Evolutionary conservation across 35 echinoderm and acorn worm genomes (phyloP).

Genomic region (Lytechinus pictus): DNA sequence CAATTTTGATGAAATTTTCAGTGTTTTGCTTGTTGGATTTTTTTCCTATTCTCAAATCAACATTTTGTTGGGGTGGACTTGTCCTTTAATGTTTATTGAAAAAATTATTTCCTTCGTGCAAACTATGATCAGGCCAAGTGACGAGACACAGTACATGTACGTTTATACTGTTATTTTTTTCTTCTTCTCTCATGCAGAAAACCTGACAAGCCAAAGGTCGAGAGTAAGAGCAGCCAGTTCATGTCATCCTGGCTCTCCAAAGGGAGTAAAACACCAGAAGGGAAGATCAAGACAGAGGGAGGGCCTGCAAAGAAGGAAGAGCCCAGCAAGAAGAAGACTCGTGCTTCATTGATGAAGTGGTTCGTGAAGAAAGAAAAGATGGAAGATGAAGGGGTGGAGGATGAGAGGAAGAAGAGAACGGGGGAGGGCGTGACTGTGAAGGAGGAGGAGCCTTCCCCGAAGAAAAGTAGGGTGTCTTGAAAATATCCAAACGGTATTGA

Average conservation of each 20-base stretch:
- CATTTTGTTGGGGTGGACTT: no score
- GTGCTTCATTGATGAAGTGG: constrained; percentile 23
- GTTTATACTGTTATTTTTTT: not conserved
- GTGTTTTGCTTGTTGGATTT: no score
- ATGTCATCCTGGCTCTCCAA: constrained; percentile 57
- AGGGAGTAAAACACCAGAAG: constrained; percentile 16
- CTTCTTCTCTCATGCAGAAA: not conserved
- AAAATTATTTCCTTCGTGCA: no score
- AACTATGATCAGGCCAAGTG: no score
- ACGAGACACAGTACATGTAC: no score
- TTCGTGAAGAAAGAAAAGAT: constrained; percentile 37
- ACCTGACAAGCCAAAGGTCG: constrained; percentile 30
- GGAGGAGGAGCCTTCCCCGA: constrained; percentile 5
- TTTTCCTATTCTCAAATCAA: no score
- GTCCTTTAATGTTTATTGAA: no score
- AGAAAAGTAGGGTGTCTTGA: constrained; percentile 9
- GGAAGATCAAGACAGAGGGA: constrained; percentile 10
- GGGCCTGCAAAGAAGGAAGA: not conserved
- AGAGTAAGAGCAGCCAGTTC: constrained; percentile 38
- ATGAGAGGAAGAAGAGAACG: not conserved
- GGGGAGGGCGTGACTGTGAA: not conserved
- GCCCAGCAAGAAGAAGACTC: not conserved
- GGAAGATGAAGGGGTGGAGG: not conserved
- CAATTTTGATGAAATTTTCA: no score
- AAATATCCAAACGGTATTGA: not conserved